phyloP scores from a whole-genome alignment of 64 coral and sea anemone genomes.

The Montipora efflorescens region DNA sequence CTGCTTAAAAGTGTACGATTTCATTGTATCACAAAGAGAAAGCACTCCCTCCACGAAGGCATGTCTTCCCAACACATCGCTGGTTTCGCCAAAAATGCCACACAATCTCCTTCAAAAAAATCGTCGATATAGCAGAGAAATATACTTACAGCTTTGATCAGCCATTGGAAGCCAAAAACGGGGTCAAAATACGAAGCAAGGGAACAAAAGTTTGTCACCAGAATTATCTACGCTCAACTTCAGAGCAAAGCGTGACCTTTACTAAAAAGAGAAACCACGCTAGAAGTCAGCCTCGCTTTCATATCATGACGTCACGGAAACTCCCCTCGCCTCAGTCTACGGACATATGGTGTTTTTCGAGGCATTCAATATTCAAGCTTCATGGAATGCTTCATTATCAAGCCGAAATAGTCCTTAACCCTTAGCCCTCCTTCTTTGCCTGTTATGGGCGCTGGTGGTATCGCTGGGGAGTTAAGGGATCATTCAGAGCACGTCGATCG shows the following conservation, averaged over 20 bases:
- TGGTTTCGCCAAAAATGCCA: not conserved
- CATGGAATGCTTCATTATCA: constrained; percentile 26
- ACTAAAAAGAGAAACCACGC: constrained; percentile 5
- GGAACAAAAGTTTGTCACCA: not conserved
- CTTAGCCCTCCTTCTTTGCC: constrained; percentile 12
- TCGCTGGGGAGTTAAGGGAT: constrained; percentile 87
- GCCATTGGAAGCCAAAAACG: constrained; percentile 10
- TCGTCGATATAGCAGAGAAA: not conserved
- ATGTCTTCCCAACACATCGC: not conserved
- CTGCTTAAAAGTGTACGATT: not conserved
- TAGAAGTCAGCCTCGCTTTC: not conserved
- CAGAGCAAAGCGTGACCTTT: not conserved
- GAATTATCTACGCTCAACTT: not conserved
- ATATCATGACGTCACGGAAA: not conserved
- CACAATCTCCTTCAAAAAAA: not conserved
- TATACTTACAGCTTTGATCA: constrained; percentile 67
- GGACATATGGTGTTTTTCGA: not conserved
- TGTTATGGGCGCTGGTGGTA: constrained; percentile 94
- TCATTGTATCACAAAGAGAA: not conserved
- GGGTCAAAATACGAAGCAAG: not conserved
- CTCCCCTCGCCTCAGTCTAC: not conserved
- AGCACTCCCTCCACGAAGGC: not conserved
- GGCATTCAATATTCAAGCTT: not conserved
- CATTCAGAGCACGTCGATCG: constrained; percentile 79
- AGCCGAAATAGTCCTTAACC: not conserved